Conservation (phyloP, 2,113 vertebrate species). For the Scopus umbretta region DNA sequence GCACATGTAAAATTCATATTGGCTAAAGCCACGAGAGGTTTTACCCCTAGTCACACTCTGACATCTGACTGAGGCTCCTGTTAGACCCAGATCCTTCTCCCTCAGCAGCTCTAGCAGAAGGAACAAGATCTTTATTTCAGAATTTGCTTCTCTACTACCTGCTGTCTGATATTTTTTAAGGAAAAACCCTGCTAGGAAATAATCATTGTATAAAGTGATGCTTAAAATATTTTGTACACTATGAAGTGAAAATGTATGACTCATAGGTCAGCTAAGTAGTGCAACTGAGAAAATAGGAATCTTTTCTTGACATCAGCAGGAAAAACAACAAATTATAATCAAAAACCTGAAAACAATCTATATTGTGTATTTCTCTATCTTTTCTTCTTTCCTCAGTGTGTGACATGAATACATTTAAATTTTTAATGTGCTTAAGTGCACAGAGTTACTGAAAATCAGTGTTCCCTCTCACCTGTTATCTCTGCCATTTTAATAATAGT, state of each 20-base stretch:
- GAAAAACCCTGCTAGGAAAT: conserved; percentile 15
- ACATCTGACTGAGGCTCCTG: not conserved
- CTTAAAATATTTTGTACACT: conserved; percentile 42
- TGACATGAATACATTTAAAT: not conserved
- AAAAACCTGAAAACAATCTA: not conserved
- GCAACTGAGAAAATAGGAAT: conserved; percentile 38
- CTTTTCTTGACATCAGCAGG: not conserved
- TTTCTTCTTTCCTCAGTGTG: not conserved
- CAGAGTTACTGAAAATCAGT: conserved; percentile 13
- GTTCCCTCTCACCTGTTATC: conserved; percentile 16
- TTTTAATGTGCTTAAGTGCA: not conserved
- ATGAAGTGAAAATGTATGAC: conserved; percentile 30
- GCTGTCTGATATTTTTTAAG: conserved; percentile 18
- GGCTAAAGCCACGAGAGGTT: not conserved
- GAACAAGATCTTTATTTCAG: not conserved
- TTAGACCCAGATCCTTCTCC: not conserved
- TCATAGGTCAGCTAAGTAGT: conserved; percentile 23
- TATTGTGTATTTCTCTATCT: not conserved
- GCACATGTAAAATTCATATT: not conserved
- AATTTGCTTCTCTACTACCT: not conserved
- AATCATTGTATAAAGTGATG: conserved; percentile 14
- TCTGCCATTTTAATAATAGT: conserved; percentile 37
- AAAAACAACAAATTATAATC: not conserved
- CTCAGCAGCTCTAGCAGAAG: not conserved
- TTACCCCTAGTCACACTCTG: not conserved